A percentile compares a stretch with the other conserved stretches of the same genome.
These are phyloP conservation scores for Drosophila robusta DNA, from an alignment of 2,888 invertebrate species.

Conservation along the genomic window DNA sequence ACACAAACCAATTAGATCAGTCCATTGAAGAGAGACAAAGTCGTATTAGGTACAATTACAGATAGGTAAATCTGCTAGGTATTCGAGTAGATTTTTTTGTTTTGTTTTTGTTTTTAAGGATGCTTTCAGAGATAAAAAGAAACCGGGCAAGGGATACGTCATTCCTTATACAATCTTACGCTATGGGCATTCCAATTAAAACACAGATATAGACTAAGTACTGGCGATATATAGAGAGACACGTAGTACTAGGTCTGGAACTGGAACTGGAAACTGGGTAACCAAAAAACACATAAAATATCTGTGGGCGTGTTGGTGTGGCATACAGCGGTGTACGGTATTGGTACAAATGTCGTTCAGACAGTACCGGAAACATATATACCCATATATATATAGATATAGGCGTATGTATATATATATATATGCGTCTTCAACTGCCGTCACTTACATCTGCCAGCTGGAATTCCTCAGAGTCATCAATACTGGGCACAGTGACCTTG, in stretches of 20 bases:
- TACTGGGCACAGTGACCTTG: slow-evolving; percentile 96
- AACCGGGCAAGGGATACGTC: slow-evolving; percentile 53
- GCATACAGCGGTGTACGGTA: slow-evolving; percentile 19
- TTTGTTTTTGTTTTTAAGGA: slow-evolving; percentile 23
- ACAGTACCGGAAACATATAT: slow-evolving; percentile 64
- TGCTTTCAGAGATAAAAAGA: slow-evolving; percentile 40
- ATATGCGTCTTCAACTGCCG: slow-evolving; percentile 44
- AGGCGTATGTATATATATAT: slow-evolving; percentile 26
- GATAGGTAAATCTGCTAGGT: slow-evolving; percentile 36
- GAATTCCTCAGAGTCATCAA: slow-evolving; percentile 98
- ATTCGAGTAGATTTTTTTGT: slow-evolving; percentile 11
- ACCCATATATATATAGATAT: slow-evolving; percentile 19
- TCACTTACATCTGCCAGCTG: slow-evolving; percentile 94
- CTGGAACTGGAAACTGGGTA: slow-evolving; percentile 60
- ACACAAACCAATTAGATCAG: slow-evolving; percentile 54
- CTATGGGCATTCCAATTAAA: slow-evolving; percentile 54
- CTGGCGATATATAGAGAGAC: slow-evolving; percentile 56
- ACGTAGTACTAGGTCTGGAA: slow-evolving; percentile 60
- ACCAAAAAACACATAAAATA: slow-evolving; percentile 56
- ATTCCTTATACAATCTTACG: slow-evolving; percentile 69
- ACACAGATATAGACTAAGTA: slow-evolving; percentile 51
- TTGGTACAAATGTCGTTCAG: slow-evolving; percentile 65
- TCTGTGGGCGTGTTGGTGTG: slow-evolving; percentile 54
- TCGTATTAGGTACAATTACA: slow-evolving; percentile 67
- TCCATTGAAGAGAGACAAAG: slow-evolving; percentile 33